Base-by-base conservation (phyloP, 2,113 vertebrate genomes). In the Crotophaga sulcirostris region DNA sequence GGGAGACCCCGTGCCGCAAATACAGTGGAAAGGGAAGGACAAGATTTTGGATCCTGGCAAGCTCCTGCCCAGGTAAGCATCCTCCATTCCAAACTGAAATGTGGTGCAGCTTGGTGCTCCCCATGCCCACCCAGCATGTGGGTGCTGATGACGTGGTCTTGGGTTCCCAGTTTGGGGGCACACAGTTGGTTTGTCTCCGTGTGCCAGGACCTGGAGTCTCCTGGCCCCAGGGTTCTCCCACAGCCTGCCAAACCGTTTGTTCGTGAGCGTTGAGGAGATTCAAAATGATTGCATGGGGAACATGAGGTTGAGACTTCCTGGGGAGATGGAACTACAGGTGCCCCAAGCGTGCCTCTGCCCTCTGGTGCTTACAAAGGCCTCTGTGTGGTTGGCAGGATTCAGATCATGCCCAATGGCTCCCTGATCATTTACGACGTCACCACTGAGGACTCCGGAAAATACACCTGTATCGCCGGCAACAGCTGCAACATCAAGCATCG, bases 11-110 rank as follows among this genome's bases (percentile, higher is more conserved):
- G 79, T 98, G 79, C 99, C 99, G 0, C 98, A 98, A 89, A 98
- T 99, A 93, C 99, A 99, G 93, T 99, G 99, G 99, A 99, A 99
- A 87, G 98, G 98, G 75, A 99, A 99, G 92, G 99, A 99, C 95
- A 99, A 98, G 85, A 98, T 98, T 72, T 89, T 99, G 97, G 98
- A 99, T 90, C 92, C 98, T 5, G 97, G 96, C 78, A 98, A 97
- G 93, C 96, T 97, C 38, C 88, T 96, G 87, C 98, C 98, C 88
- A 99, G 99, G 99, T 99, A 97, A 42, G 6, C 17, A 25, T 13
- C 42, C 51, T 60, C 11, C 1, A 2, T 49, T 64, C 16, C 64
- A 44, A 90, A 45, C 59, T 21, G 67, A 52, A 28, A 5, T 1
- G 6, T 49, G 47, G 24, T 0, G 0, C 51, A 54, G 59, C 25